Percentiles rank a stretch among this genome's conserved stretches.
These are phyloP conservation scores for Mellivora capensis DNA, from an alignment of 2,113 vertebrate genomes.

Conservation along the genomic window DNA sequence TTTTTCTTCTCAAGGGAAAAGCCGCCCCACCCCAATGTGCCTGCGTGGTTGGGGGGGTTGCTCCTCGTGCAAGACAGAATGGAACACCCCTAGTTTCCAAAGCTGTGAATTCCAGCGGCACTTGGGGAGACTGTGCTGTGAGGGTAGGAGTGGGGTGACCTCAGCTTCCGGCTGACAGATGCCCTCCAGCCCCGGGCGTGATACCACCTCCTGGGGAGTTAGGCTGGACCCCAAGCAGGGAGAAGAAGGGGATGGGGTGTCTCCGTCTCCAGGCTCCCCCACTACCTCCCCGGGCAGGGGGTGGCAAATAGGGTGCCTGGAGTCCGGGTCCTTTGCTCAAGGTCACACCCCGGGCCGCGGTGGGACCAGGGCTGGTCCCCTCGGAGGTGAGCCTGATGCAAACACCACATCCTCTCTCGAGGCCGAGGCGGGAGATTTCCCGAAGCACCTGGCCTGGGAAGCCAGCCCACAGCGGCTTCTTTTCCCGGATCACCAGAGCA, in stretches of 20 bases:
- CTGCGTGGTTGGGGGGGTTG: rapidly evolving
- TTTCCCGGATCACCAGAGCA: neutral
- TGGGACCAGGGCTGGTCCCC: rapidly evolving
- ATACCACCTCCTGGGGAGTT: rapidly evolving
- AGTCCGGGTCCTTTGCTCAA: neutral
- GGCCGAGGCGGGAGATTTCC: neutral
- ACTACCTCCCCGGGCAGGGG: neutral
- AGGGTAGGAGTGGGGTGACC: neutral
- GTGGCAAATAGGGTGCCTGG: rapidly evolving
- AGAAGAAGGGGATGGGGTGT: rapidly evolving
- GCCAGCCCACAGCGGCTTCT: rapidly evolving
- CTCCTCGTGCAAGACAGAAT: no score
- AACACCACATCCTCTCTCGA: rapidly evolving
- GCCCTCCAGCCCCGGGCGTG: no score
- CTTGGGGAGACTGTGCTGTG: rapidly evolving
- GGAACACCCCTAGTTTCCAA: rapidly evolving
- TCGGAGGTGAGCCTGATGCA: rapidly evolving
- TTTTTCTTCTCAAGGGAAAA: neutral
- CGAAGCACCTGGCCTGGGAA: neutral
- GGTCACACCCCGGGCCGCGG: rapidly evolving
- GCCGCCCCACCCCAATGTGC: rapidly evolving
- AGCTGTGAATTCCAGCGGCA: rapidly evolving
- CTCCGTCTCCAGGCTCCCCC: neutral
- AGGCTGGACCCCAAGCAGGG: neutral
- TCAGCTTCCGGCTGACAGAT: neutral